Evolutionary conservation across 2,888 invertebrate species (phyloP), one percentile per base, ranked within the genome.

Genomic region (Unio pictorum): DNA sequence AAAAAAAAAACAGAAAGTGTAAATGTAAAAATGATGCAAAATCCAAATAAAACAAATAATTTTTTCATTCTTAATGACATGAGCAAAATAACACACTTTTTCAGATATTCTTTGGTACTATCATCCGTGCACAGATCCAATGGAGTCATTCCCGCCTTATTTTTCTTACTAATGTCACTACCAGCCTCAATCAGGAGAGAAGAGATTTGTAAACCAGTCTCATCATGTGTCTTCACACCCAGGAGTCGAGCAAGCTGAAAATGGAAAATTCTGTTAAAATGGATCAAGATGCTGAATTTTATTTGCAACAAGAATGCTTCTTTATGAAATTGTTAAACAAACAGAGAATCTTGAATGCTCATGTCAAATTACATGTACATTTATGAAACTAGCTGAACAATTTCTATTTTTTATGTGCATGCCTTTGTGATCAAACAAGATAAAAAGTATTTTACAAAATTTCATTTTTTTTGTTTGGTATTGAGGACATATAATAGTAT

Each of bases 171-270:
- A 0, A 81, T 58, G 26, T 73, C 64, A 18, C 79, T 82, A 17
- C 76, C 66, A 61, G 75, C 73, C 57, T 83, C 81, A 8, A 80
- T 62, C 55, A 83, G 62, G 62, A 71, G 60, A 67, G 80, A 81
- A 34, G 79, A 75, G 18, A 83, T 83, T 58, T 81, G 73, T 65
- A 78, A 77, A 20, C 75, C 73, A 0, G 71, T 66, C 55, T 75
- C 75, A 34, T 78, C 75, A 28, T 75, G 71, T 20, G 66, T 65
- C n/a, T 64, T 66, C 5, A 75, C 71, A 20, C 76, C 75, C 23
- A 71, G 71, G 34, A 72, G 60, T 28, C 66, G 34, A n/a, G 72
- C 76, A 60, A 75, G n/a, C 70, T 73, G 59, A 20, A 69, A 62
- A 58, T 60, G 28, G 64, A 30, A 45, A 45, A 45, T 45, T 45